Evolutionary conservation across 1,140 invertebrate species (phyloP).

Genomic region (Heliconius congener): DNA sequence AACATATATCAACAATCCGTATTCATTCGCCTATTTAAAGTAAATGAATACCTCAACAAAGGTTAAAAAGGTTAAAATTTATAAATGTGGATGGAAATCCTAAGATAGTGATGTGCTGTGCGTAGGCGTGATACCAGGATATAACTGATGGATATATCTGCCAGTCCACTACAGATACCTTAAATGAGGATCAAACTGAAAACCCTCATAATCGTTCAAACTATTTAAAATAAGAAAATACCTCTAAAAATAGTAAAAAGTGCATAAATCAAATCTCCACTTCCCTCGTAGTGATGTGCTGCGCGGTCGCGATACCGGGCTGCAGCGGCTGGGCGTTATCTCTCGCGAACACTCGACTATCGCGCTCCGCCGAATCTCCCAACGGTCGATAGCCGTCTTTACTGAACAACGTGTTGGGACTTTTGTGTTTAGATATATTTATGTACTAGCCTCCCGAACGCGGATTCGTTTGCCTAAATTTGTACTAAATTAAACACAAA

Average conservation of each 20-base stretch:
- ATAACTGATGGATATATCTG: constrained; percentile 7
- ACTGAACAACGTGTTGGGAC: constrained; percentile 32
- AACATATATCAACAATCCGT: no score
- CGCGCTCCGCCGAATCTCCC: constrained; percentile 37
- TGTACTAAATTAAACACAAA: no score
- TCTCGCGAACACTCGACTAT: constrained; percentile 41
- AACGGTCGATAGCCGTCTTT: constrained; percentile 40
- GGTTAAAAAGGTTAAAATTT: no score
- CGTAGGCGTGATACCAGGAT: constrained; percentile 32
- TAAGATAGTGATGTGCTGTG: constrained; percentile 27
- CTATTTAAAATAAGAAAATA: background rate
- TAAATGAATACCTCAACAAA: no score
- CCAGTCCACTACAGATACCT: no score
- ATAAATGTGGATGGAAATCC: no score
- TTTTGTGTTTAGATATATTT: constrained; percentile 10
- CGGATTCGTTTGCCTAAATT: no score
- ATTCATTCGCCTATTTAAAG: no score
- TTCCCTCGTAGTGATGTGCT: constrained; percentile 26
- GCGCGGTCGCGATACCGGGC: constrained; percentile 37
- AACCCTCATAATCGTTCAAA: no score
- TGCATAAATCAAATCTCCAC: constrained; percentile 38
- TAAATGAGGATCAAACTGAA: no score
- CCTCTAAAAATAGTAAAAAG: constrained; percentile 18
- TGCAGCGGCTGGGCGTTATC: constrained; percentile 38
- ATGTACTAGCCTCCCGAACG: no score